Base-by-base conservation (phyloP, 2,888 invertebrate species). In the Cerastis leucographa region DNA sequence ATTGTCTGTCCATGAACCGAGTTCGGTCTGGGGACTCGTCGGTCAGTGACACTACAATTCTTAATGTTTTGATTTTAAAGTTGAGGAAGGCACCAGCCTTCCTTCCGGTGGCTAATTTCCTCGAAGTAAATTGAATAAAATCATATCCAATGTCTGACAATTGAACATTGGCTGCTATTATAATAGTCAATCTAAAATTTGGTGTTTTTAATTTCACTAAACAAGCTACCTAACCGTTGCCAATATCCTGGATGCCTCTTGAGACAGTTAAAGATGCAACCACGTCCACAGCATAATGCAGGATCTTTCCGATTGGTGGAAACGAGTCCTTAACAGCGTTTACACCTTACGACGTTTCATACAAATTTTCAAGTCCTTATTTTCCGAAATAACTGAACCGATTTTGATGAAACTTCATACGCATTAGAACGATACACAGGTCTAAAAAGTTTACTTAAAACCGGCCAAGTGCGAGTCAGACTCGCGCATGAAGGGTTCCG, bases 1-100 rank as follows among this genome's bases (percentile, higher is more conserved):
- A 49, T 56, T 64, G 17, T 56, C 49, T 46, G 64, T 19, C 17
- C 12, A 19, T 49, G 29, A 54, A 59, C n/a, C 29, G 29, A 51
- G 70, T 49, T 80, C 35, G 35, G 49, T 29, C n/a, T 22, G 25
- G 22, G 22, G 12, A 54, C 19, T 42, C 25, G 7, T 49, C 49
- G 64, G 81, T 65, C 74, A 80, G 4, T 78, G 80, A 80, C 78
- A 59, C 35, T 65, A 42, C 35, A 51, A 44, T 14, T 5, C 40
- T 19, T 46, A 35, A 22, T 61, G 17, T 62, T 22, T 17, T 42
- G 46, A 56, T 56, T 71, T 79, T n/a, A 17, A 65, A 49, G 22
- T 56, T 78, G 54, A 64, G 46, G 46, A 44, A 56, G 35, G 35
- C 5, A 35, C 19, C 61, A 35, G 35, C 8, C 9, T 59, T 61